A percentile compares a stretch with the other conserved stretches of the same genome.
phyloP scores from a whole-genome alignment of 92 coral and sea anemone genomes.

The Phenganax marumi region DNA sequence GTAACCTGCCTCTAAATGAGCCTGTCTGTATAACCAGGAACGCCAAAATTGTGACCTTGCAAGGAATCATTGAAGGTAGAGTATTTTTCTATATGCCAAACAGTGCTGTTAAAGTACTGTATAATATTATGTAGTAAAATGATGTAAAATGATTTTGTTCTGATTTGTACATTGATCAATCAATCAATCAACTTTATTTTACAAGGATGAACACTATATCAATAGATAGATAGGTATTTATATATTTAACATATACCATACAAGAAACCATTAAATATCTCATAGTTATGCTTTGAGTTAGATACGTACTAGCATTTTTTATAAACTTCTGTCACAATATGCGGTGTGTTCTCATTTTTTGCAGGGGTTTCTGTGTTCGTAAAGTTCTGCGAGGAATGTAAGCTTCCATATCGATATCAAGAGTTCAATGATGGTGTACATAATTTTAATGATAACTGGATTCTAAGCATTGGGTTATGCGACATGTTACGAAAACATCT shows the following conservation, averaged over 20 bases:
- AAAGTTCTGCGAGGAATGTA: conserved; percentile 44
- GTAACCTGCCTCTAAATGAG: conserved; percentile 24
- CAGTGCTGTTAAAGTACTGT: neutral
- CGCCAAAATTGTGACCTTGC: conserved; percentile 41
- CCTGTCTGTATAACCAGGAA: conserved; percentile 38
- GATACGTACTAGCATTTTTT: neutral
- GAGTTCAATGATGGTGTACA: conserved; percentile 50
- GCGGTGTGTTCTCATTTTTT: neutral
- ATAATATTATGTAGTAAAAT: neutral
- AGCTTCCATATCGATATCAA: conserved; percentile 51
- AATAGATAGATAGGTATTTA: no score
- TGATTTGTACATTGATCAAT: no score
- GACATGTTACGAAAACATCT: conserved; percentile 42
- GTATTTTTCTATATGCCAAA: neutral
- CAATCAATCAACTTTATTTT: no score
- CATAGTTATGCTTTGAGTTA: neutral
- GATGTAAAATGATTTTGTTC: neutral
- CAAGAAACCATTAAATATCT: neutral
- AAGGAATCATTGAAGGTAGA: conserved; percentile 18
- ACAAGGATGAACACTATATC: no score
- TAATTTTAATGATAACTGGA: conserved; percentile 51
- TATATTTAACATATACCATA: no score
- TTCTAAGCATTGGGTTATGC: conserved; percentile 48
- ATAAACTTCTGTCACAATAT: neutral
- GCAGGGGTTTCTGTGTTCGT: conserved; percentile 41